These are phyloP conservation scores for Heliconius ethilla DNA, from an alignment of 2,888 invertebrate species.

Conservation along the genomic window DNA sequence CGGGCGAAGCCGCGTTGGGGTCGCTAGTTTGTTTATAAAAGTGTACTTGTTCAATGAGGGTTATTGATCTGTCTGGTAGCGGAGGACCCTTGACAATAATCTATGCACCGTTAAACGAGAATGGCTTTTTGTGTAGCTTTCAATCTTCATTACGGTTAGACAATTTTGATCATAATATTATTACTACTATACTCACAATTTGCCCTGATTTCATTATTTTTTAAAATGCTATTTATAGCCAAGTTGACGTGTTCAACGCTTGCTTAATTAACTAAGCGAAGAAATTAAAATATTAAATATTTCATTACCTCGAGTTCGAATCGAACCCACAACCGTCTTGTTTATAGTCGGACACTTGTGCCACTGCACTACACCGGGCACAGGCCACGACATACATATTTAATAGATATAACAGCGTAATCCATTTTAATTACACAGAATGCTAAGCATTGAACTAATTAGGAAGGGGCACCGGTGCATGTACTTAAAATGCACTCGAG, in stretches of 20 bases:
- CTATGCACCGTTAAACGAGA: slow-evolving; percentile 1
- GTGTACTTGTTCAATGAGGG: neutral
- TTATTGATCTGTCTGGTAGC: slow-evolving; percentile 19
- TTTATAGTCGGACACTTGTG: no score
- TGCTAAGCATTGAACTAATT: slow-evolving; percentile 9
- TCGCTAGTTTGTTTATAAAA: neutral
- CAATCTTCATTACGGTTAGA: neutral
- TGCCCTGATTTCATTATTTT: no score
- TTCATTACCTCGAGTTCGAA: no score
- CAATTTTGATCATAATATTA: neutral
- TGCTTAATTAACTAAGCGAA: no score
- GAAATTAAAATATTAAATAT: no score
- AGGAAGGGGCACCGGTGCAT: neutral
- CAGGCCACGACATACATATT: neutral
- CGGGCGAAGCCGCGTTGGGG: no score
- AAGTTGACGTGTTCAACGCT: no score
- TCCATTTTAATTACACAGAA: neutral
- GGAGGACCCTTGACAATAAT: slow-evolving; percentile 12
- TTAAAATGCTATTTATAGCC: no score
- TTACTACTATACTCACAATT: no score
- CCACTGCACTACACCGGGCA: no score
- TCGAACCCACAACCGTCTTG: no score
- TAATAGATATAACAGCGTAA: neutral
- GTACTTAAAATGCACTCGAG: slow-evolving; percentile 5
- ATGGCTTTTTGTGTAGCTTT: neutral